Conservation (phyloP, 2,113 vertebrate species). For the Solea senegalensis region DNA sequence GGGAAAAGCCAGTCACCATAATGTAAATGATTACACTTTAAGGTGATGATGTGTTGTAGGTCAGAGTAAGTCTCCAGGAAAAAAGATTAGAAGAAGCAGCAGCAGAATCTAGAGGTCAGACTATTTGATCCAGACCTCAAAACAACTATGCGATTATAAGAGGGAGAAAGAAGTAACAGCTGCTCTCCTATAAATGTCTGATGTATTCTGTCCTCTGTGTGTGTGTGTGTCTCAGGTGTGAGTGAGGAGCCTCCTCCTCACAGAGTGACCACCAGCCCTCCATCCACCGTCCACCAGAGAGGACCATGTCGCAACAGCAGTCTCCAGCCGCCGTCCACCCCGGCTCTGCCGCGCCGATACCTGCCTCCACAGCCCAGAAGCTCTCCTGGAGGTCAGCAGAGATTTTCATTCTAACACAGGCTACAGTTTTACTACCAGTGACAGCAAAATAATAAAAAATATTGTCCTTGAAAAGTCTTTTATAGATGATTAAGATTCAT, state of each 20-base stretch:
- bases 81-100: conserved; percentile 43
- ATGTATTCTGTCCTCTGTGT: not conserved
- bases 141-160: not conserved
- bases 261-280: conserved; percentile 58
- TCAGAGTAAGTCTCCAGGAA: conserved; percentile 19
- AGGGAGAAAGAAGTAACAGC: not conserved
- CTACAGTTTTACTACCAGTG: no score
- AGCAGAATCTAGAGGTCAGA: conserved; percentile 37
- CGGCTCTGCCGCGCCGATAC: conserved; percentile 71
- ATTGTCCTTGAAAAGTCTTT: no score
- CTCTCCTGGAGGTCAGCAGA: conserved; percentile 73
- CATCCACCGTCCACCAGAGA: conserved; percentile 51
- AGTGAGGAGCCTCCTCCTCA: conserved; percentile 73
- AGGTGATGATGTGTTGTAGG: conserved; percentile 2
- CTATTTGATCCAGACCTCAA: conserved; percentile 35
- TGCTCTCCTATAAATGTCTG: not conserved
- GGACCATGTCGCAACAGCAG: conserved; percentile 60
- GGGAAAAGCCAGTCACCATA: no score
- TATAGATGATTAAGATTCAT: no score
- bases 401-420: not conserved
- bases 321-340: conserved; percentile 76
- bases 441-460: no score
- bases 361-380: conserved; percentile 72
- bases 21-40: no score
- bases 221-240: conserved; percentile 57